Evolutionary conservation across 2,888 invertebrate genomes (phyloP), one percentile per base, ranked within the genome.

Genomic region (Trichopria drosophilae): DNA sequence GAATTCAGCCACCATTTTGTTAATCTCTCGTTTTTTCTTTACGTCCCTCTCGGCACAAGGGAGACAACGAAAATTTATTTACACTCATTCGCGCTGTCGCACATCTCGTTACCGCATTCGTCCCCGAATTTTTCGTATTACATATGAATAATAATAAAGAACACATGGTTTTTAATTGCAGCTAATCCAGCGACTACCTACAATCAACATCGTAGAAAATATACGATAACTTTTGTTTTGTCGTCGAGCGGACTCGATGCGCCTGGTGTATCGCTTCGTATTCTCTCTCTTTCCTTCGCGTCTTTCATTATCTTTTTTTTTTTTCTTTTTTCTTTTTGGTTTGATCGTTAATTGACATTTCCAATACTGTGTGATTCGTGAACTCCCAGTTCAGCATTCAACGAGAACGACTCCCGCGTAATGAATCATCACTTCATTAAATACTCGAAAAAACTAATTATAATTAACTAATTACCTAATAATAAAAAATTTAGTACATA

Each of bases 131-230:
- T n/a, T n/a, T n/a, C n/a, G n/a, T n/a, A n/a, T n/a, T n/a, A n/a
- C n/a, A n/a, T n/a, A n/a, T n/a, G n/a, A n/a, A 59, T 62, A 62
- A 63, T 61, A 57, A 66, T 68, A n/a, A 64, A 65, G 66, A 68
- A 68, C 68, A 66, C 65, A 64, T 65, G 32, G 40, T 68, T n/a
- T n/a, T 65, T 62, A 61, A 62, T 63, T 55, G 55, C 60, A 61
- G 60, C 63, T 60, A 64, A 61, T 58, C 55, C 58, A 64, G 53
- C 59, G 57, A 57, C 59, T 65, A 62, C 50, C 59, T 64, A 64
- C 58, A 50, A 55, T 58, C 62, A 64, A 67, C 57, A 60, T 66
- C 62, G 64, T 66, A 67, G 60, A 68, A 66, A 67, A 66, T 68
- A 68, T 64, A 62, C 50, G 64, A 61, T 63, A 57, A 61, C 50